Evolutionary conservation across 2,797 vertebrate genomes (phyloP), one percentile per base, ranked within the genome.

Genomic region (Falco cherrug): DNA sequence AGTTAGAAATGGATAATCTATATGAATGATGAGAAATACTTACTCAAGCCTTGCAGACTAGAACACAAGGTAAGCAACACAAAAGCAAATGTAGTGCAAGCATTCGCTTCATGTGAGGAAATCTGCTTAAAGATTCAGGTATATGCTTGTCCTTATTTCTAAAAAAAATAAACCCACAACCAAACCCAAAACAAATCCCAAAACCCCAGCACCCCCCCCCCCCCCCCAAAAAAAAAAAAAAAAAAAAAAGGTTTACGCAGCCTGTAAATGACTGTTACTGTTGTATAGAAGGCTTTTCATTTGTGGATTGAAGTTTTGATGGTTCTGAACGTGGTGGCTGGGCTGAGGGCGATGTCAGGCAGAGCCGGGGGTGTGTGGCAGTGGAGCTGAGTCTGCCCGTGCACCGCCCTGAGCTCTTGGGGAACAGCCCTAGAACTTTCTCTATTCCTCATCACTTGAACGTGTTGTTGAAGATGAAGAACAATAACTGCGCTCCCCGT

Each of bases 321-420:
- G 29, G 1, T 12, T 39, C 29, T 76, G 53, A 35, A 18, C 59
- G n/a, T 16, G 54, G 33, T 0, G 0, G 1, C 24, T 37, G 57
- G 20, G 21, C 51, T 37, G 57, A 56, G 18, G 39, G 56, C 1
- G 37, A 9, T 3, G 12, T 22, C 16, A 4, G 0, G 0, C 5
- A 24, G 48, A 33, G 54, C 10, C 59, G 13, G 29, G 29, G 59
- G 15, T 8, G 18, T 5, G 16, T 10, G 35, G 54, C 6, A 53
- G 11, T 1, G 6, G 41, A 19, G 60, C 4, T 0, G 11, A 69
- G 64, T 41, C 43, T 1, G 6, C 24, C 54, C 9, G 45, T 1
- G 3, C 5, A 5, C 50, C 68, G 53, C 31, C 18, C 19, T 18
- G 39, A 29, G 73, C 39, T 63, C 10, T 9, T 20, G 17, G 35